phyloP scores from a whole-genome alignment of 2,888 invertebrate species.

The Embidobia sp. region DNA sequence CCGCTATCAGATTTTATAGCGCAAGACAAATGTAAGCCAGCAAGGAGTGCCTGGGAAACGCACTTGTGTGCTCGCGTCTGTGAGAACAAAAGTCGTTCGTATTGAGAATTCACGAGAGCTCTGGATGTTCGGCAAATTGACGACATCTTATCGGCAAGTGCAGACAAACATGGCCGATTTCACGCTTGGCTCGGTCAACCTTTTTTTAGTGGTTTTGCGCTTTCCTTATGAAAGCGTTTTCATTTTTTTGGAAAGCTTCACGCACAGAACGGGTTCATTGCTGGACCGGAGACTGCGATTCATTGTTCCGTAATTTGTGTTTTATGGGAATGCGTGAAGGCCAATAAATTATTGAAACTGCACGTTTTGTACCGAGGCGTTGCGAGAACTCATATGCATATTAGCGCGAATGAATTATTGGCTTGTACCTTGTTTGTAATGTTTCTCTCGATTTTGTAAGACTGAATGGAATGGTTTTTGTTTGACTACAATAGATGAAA shows the following conservation, averaged over 20 bases:
- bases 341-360: conserved; percentile 37
- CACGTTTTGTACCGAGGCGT: conserved; percentile 9
- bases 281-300: background rate
- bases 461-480: conserved; percentile 10
- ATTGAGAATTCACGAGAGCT: conserved; percentile 19
- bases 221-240: background rate
- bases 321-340: conserved; percentile 38
- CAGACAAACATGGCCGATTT: conserved; percentile 23
- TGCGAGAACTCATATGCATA: conserved; percentile 40
- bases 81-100: conserved; percentile 41
- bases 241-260: too few relatives aligned
- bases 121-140: conserved; percentile 46
- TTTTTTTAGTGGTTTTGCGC: conserved; percentile 2
- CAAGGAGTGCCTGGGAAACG: conserved; percentile 76
- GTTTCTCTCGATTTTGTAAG: conserved; percentile 39
- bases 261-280: background rate
- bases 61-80: conserved; percentile 64
- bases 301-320: conserved; percentile 10
- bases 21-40: conserved; percentile 68
- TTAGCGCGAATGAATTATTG: conserved; percentile 33
- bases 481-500: conserved; percentile 7
- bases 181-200: conserved; percentile 20
- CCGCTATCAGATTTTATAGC: conserved; percentile 76
- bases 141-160: conserved; percentile 28
- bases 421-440: conserved; percentile 30